Evolutionary conservation across 1,140 invertebrate species (phyloP), one percentile per base, ranked within the genome.

Genomic region (Pristionchus pacificus): DNA sequence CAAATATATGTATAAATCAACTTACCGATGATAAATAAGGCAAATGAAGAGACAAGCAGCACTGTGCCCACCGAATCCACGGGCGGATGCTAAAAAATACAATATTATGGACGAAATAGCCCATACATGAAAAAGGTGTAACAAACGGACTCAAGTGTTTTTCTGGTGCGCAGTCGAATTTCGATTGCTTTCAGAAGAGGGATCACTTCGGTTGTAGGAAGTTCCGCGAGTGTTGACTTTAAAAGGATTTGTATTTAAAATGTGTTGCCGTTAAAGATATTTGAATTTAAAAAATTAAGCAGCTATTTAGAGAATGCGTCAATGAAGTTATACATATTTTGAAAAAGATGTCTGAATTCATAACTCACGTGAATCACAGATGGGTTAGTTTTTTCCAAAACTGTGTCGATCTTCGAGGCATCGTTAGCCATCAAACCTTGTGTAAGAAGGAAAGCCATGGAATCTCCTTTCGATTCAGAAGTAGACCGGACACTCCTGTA

Each of bases 1-100:
- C 38, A 10, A 49, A 49, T 10, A 19, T 49, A 19, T 49, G 19
- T 19, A 49, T 6, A 10, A 68, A 65, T 60, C n/a, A 68, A 71
- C 63, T 71, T 19, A 74, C 63, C n/a, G 73, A 72, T 28, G 72
- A 49, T 1, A 74, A 57, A 58, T 66, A 74, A 2, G 68, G 33
- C 69, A 74, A 55, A 32, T 74, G 73, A 19, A 66, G 31, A 0
- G 68, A 71, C 31, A 74, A 32, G 3, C 58, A 38, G 31, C 72
- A 24, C 31, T 71, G 73, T 24, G 62, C 62, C 73, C 73, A 74
- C 49, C 70, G 68, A 27, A 74, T 60, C 32, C 60, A 74, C 28
- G 73, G 70, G n/a, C 68, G 68, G 66, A 74, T 74, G 27, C 73
- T 74, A 57, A 29, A 74, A 74, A 66, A 32, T n/a, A n/a, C 69